Evolutionary conservation across 64 coral and sea anemone genomes (phyloP), one percentile per base, ranked within the genome.

Genomic region (Montipora cactus): DNA sequence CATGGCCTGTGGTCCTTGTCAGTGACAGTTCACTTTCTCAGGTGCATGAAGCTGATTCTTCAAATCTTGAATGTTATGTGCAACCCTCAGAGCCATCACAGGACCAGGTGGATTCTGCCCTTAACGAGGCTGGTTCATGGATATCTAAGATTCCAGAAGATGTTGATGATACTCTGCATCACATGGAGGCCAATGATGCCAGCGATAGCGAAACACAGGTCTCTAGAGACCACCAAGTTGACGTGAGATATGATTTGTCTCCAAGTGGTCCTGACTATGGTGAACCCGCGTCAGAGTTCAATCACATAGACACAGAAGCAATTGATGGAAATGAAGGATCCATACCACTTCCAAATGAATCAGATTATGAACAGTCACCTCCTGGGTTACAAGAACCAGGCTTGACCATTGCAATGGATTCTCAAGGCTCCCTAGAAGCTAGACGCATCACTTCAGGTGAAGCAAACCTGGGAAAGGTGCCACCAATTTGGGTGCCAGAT

Each of bases 401-500:
- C 44, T 86, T 70, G 45, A 86, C 66, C 45, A 86, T 86, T 7
- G 45, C 82, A 71, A 50, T 86, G 62, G 64, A 86, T 6, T 71
- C 82, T 23, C 82, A 72, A 1, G 82, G 10, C 2, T 49, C 82
- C 49, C 4, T 50, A 15, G 82, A 72, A 22, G 82, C 82, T 72
- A 44, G 46, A 8, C 84, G 90, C 19, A 97, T 97, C 76, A 97
- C 88, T 49, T 76, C 90, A 73, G 95, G 96, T 47, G 96, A 98
- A 74, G 74, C 94, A 64, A 79, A 94, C 71, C 95, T 98, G 46
- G 97, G 97, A 6, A 94, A 91, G 64, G 95, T 90, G 37, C 87
- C 94, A 19, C 97, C 97, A 13, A 75, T 94, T 12, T 98, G 97
- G 97, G 94, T 98, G 2, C 97, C 97, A 45, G 97, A 98, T 58